These are phyloP conservation scores for human DNA, from an alignment of 2,113 vertebrate species.

Conservation along the genomic window GRCh38 chr18:78131001-78131500, in stretches of 20 bases:
- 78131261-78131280: background rate
- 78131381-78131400: conserved; percentile 23
- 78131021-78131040: no score
- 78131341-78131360: background rate
- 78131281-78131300: background rate
- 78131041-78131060: no score
- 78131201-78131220: rapidly evolving
- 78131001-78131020: no score
- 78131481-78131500: background rate
- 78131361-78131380: conserved; percentile 12
- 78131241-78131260: rapidly evolving
- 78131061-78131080: rapidly evolving
- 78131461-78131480: background rate
- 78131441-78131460: conserved; percentile 51
- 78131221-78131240: rapidly evolving
- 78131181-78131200: background rate
- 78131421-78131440: conserved; percentile 59
- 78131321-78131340: background rate
- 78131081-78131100: rapidly evolving
- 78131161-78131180: rapidly evolving
- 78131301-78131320: background rate
- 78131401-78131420: conserved; percentile 12
- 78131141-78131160: rapidly evolving
- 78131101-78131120: background rate
- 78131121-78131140: rapidly evolving